Evolutionary conservation across 2,888 invertebrate species (phyloP).

Genomic region (Electrophaes corylata): DNA sequence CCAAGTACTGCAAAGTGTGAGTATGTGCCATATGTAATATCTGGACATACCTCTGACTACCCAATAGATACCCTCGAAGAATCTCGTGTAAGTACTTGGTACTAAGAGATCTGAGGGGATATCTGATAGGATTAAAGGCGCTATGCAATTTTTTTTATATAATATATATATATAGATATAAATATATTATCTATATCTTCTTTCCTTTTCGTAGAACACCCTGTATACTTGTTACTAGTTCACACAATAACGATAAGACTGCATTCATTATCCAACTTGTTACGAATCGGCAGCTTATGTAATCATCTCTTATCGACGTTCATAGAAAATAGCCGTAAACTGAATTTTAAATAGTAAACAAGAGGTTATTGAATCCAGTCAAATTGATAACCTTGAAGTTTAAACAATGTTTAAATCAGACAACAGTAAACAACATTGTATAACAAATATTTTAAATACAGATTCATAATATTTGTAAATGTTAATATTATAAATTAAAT

Average conservation of each 20-base stretch:
- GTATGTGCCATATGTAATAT: too few species aligned
- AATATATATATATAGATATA: too few species aligned
- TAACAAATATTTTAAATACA: too few species aligned
- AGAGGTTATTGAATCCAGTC: slow-evolving; percentile 39
- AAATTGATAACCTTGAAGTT: slow-evolving; percentile 34
- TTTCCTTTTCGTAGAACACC: neutral
- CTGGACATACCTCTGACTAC: too few species aligned
- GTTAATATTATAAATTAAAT: neutral
- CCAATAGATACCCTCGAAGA: too few species aligned
- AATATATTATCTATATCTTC: too few species aligned
- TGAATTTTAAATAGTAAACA: slow-evolving; percentile 29
- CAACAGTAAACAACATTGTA: too few species aligned
- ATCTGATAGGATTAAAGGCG: too few species aligned
- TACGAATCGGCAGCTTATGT: slow-evolving; percentile 28
- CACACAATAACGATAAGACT: slow-evolving; percentile 7
- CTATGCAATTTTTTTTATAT: too few species aligned
- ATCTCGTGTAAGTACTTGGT: too few species aligned
- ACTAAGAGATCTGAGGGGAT: too few species aligned
- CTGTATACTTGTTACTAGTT: neutral
- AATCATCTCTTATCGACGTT: slow-evolving; percentile 29
- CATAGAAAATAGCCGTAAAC: slow-evolving; percentile 35
- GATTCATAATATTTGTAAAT: neutral
- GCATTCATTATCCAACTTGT: slow-evolving; percentile 8
- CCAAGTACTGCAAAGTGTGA: too few species aligned
- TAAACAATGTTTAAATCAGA: slow-evolving; percentile 6